Evolutionary conservation across 2,113 vertebrate genomes (phyloP).

Genomic region (Alaudala cheleensis): DNA sequence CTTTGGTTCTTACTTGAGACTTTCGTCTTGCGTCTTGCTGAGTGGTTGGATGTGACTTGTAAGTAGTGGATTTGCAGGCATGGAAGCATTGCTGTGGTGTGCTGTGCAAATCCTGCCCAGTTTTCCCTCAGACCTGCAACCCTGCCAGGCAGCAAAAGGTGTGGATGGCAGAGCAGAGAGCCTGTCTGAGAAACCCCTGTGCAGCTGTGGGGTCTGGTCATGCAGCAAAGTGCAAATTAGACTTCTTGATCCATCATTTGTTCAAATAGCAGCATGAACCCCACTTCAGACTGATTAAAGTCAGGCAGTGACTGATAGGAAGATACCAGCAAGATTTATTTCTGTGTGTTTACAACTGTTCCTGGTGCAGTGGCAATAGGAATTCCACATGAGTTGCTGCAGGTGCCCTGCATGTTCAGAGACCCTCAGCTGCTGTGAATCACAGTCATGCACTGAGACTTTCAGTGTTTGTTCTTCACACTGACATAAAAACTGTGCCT

Average conservation of each 20-base stretch:
- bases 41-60: background rate
- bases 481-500: background rate
- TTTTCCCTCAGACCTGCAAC: background rate
- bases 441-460: accelerated
- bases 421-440: background rate
- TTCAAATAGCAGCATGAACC: background rate
- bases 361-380: background rate
- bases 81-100: background rate
- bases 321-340: background rate
- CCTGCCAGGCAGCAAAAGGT: background rate
- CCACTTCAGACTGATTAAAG: background rate
- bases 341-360: background rate
- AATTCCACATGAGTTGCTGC: background rate
- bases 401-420: background rate
- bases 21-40: background rate
- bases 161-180: background rate
- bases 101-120: background rate
- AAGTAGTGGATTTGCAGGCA: background rate
- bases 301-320: background rate
- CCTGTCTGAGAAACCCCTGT: background rate
- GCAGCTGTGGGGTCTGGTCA: background rate
- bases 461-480: background rate
- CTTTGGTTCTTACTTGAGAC: background rate
- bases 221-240: accelerated
- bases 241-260: background rate